Conservation (phyloP, 2,797 vertebrate species). For the Sphenodon punctatus region DNA sequence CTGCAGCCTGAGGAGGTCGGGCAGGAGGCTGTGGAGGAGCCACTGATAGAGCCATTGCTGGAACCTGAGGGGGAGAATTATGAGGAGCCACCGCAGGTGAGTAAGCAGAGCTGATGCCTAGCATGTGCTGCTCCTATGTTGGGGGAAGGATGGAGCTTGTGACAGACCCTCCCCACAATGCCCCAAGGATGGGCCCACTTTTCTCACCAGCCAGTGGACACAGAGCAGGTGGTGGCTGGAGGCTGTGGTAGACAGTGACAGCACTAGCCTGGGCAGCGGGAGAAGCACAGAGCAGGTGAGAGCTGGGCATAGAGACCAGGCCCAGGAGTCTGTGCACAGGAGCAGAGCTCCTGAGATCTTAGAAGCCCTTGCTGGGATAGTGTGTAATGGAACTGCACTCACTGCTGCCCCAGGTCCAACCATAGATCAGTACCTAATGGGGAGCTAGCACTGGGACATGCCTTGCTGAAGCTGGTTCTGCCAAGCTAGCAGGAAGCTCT, state of each 20-base stretch:
- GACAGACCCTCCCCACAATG: background rate
- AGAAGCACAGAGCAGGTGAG: background rate
- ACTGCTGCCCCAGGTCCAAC: too few species aligned
- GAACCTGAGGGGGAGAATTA: slow-evolving; percentile 94
- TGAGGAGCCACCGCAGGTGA: slow-evolving; percentile 92
- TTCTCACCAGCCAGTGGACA: background rate
- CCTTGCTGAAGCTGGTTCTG: background rate
- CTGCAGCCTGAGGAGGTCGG: slow-evolving; percentile 92
- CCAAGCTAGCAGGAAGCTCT: background rate
- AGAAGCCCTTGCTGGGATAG: background rate
- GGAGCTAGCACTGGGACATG: background rate
- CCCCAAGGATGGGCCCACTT: background rate
- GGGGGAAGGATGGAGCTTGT: background rate
- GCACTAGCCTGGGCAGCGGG: background rate
- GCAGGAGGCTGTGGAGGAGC: slow-evolving; percentile 94
- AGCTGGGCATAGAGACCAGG: background rate
- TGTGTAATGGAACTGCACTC: background rate
- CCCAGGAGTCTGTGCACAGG: background rate
- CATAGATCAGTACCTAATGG: background rate
- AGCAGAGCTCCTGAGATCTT: background rate
- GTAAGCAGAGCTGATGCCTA: background rate
- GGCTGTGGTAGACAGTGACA: background rate
- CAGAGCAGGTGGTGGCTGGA: background rate
- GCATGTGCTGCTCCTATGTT: too few species aligned
- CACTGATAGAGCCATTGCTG: slow-evolving; percentile 88